Conservation (phyloP, 2,113 vertebrate genomes). For the Ochotona curzoniae region DNA sequence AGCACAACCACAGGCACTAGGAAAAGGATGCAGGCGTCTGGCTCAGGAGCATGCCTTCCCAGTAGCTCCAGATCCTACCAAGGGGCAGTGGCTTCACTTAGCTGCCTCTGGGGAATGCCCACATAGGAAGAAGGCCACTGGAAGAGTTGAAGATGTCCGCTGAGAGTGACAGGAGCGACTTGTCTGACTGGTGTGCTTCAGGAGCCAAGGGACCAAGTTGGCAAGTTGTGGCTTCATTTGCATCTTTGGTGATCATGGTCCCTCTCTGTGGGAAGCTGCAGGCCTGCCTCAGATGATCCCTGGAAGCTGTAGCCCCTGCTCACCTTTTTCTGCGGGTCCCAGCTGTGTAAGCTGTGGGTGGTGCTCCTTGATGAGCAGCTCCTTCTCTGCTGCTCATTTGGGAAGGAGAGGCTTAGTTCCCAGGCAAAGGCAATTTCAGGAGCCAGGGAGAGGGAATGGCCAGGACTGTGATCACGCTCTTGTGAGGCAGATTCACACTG, state of each 20-base stretch:
- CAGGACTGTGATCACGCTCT: accelerated
- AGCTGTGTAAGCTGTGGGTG: not conserved
- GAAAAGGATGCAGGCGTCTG: not conserved
- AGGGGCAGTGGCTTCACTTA: not conserved
- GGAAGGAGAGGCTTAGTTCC: not conserved
- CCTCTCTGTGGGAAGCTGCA: no score
- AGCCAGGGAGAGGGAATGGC: not conserved
- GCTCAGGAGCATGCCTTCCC: not conserved
- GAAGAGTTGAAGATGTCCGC: not conserved
- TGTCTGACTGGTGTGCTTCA: not conserved
- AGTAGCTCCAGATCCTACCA: no score
- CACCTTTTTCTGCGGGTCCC: no score
- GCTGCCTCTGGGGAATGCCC: accelerated
- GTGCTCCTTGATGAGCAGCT: not conserved
- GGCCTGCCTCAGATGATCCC: not conserved
- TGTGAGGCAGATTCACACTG: not conserved
- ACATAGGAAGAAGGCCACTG: not conserved
- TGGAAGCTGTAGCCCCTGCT: not conserved
- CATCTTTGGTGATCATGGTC: no score
- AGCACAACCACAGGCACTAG: not conserved
- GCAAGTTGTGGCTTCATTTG: not conserved
- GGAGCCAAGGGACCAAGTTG: not conserved
- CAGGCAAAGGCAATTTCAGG: not conserved
- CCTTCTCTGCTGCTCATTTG: not conserved
- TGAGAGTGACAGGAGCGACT: not conserved